Conservation (phyloP, 92 coral and sea anemone genomes). For the Chrysogorgia sp. region DNA sequence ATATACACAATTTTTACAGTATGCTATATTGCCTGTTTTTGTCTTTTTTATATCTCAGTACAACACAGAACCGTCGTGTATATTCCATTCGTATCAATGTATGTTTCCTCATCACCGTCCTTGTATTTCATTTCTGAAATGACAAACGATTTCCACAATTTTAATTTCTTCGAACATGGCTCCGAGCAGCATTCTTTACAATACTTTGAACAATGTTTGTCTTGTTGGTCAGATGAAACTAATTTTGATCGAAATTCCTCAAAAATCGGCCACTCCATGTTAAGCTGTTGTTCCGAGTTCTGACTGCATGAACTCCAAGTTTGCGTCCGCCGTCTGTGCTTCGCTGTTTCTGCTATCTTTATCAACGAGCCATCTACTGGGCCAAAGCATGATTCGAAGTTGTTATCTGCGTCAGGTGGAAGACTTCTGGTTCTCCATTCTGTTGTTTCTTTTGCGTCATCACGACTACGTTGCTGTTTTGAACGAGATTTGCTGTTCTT, state of each 20-base stretch:
- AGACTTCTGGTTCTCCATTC: constrained; percentile 22
- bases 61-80: constrained; percentile 41
- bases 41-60: constrained; percentile 14
- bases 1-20: background rate
- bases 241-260: constrained; percentile 1
- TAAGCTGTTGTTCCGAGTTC: background rate
- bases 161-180: background rate
- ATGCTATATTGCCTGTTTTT: background rate
- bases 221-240: background rate
- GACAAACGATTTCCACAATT: background rate
- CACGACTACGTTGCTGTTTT: background rate
- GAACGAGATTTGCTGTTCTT: background rate
- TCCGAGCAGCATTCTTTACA: background rate
- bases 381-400: constrained; percentile 6
- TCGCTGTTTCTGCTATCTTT: constrained; percentile 24
- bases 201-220: background rate
- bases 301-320: background rate
- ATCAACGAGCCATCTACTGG: constrained; percentile 22
- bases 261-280: background rate
- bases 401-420: constrained; percentile 5
- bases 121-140: background rate
- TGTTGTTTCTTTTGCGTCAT: background rate
- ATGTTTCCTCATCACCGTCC: constrained; percentile 28
- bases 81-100: constrained; percentile 39
- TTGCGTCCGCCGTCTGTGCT: constrained; percentile 11